Base-by-base conservation (phyloP, 2,888 invertebrate genomes). In the Drosophila quasianomalipes region DNA sequence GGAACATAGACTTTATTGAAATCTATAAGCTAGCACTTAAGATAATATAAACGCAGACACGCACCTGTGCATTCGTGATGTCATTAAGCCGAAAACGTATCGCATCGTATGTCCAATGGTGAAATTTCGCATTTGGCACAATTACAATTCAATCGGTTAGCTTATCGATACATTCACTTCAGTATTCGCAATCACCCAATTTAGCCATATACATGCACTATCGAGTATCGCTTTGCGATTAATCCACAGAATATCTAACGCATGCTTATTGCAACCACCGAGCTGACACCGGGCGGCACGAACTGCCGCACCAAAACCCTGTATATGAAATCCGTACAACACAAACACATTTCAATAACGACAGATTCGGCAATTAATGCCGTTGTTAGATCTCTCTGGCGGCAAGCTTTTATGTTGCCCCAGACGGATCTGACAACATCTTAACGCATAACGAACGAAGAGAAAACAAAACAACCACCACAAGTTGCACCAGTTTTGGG, bases 331-430 rank as follows among this genome's bases (percentile, higher is more conserved):
- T 28, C 1, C 19, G 1, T 19, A 4, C 3, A 41, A 41, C 3
- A 5, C 31, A 14, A 44, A 41, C 5, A 35, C 4, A 16, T 19
- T 26, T 2, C 2, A 10, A 1, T 14, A n/a, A 14, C 2, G 1
- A 19, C 54, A 79, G 90, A 91, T 52, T 77, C 90, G 92, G 92
- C 92, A 91, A 60, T 77, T 3, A 62, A 79, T 89, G 90, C 90
- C 90, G 89, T 92, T 84, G 85, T 57, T 61, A 39, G 59, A 67
- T 7, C n/a, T 14, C 26, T 35, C 54, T 33, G 44, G 44, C 3
- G 55, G 65, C 87, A 85, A 86, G 71, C 85, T 85, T 85, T 85
- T 89, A 85, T 22, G 85, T 89, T 86, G 77, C 79, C 49, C 30
- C 64, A 51, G 65, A 49, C 16, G 44, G 52, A 63, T 60, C 52